Conservation (phyloP, 2,888 invertebrate genomes). For the Dichetophora obliterata region DNA sequence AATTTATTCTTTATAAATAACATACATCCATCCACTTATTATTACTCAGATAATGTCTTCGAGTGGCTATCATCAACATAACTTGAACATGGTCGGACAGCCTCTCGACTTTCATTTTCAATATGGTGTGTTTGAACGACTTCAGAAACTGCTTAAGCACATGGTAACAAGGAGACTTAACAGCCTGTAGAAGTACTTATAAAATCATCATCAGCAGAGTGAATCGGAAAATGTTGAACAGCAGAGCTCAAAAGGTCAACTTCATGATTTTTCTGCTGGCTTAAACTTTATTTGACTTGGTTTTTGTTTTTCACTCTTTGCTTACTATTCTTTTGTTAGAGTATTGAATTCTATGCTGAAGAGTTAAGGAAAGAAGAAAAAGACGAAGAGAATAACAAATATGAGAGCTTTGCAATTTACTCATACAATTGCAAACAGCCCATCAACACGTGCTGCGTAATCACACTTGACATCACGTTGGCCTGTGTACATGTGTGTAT, state of each 20-base stretch:
- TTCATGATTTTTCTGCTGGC: not conserved
- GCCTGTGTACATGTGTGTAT: not conserved
- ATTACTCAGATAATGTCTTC: conserved; percentile 1
- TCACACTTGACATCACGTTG: conserved; percentile 18
- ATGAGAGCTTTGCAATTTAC: not conserved
- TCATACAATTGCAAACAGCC: conserved; percentile 17
- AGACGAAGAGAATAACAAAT: too few relatives aligned
- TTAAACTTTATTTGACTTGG: not conserved
- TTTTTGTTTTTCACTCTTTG: not conserved
- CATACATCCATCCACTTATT: not conserved
- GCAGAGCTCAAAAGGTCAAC: not conserved
- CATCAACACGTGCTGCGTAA: conserved; percentile 24
- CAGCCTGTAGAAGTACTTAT: conserved; percentile 10
- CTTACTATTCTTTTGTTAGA: not conserved
- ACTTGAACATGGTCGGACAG: not conserved
- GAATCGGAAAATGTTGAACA: not conserved
- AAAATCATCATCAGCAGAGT: conserved; percentile 3
- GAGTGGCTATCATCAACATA: not conserved
- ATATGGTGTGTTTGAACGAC: conserved; percentile 1
- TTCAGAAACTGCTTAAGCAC: not conserved
- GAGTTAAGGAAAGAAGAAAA: too few relatives aligned
- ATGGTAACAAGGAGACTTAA: conserved; percentile 13
- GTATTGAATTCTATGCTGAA: not conserved
- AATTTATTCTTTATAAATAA: conserved; percentile 3
- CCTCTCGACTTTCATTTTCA: conserved; percentile 17